These are phyloP conservation scores for Drosophila aff. DNA, from an alignment of 1,140 invertebrate species.

Conservation along the genomic window DNA sequence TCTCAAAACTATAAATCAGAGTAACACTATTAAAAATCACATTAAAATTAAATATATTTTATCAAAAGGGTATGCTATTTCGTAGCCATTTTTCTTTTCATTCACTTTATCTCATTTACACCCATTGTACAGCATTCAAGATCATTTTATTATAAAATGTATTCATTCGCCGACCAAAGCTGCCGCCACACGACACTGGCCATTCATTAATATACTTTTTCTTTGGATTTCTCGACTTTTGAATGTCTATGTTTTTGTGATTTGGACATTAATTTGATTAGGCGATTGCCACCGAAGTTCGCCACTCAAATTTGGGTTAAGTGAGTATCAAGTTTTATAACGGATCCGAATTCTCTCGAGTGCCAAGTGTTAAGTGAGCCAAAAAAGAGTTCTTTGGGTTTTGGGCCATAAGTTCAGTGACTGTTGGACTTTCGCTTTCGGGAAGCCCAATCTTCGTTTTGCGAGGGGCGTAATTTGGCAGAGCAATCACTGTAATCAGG, in stretches of 20 bases:
- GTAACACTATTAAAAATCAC: not conserved
- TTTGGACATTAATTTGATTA: conserved; percentile 57
- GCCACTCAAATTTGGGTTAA: conserved; percentile 58
- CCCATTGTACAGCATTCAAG: conserved; percentile 36
- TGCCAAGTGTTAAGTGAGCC: conserved; percentile 15
- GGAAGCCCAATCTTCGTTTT: conserved; percentile 22
- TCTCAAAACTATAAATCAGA: not conserved
- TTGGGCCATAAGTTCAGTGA: conserved; percentile 15
- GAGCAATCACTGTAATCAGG: conserved; percentile 56
- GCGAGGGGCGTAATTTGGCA: conserved; percentile 16
- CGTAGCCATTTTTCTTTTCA: not conserved
- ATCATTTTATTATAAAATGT: conserved; percentile 34
- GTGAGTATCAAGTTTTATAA: conserved; percentile 40
- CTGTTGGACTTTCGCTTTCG: conserved; percentile 50
- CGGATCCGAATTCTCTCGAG: conserved; percentile 2
- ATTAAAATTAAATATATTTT: not conserved
- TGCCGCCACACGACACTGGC: conserved; percentile 37
- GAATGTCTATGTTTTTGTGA: conserved; percentile 23
- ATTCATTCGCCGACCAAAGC: conserved; percentile 40
- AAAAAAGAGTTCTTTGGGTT: conserved; percentile 17
- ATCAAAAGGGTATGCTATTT: not conserved
- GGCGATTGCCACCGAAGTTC: conserved; percentile 39
- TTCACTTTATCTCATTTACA: conserved; percentile 1
- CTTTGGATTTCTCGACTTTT: conserved; percentile 9
- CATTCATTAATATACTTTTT: conserved; percentile 29